Conservation (phyloP, 1,140 invertebrate species). For the Drosophila cardini region DNA sequence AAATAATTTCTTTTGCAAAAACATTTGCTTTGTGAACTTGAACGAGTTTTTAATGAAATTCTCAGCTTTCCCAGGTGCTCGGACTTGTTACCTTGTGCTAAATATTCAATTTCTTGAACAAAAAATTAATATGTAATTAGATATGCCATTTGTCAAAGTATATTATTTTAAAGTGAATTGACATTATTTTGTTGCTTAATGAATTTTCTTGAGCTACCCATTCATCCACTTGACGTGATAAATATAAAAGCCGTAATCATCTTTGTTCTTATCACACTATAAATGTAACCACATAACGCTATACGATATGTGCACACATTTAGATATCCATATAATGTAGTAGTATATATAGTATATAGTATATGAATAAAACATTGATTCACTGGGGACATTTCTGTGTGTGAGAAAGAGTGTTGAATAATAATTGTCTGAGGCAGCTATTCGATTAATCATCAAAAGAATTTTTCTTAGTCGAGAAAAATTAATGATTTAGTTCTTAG, state of each 20-base stretch:
- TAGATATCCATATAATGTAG: neutral
- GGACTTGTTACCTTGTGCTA: slow-evolving; percentile 17
- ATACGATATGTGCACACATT: slow-evolving; percentile 8
- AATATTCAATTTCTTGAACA: slow-evolving; percentile 32
- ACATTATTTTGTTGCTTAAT: slow-evolving; percentile 4
- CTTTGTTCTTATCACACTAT: slow-evolving; percentile 28
- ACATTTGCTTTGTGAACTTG: slow-evolving; percentile 20
- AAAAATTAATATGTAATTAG: neutral
- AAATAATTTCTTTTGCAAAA: neutral
- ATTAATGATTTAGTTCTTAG: slow-evolving; percentile 3
- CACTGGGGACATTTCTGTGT: slow-evolving; percentile 23
- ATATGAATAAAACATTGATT: slow-evolving; percentile 32
- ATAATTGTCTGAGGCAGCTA: slow-evolving; percentile 32
- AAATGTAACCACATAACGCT: slow-evolving; percentile 27
- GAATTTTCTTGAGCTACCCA: slow-evolving; percentile 16
- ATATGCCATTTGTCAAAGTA: slow-evolving; percentile 8
- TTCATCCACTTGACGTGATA: slow-evolving; percentile 35
- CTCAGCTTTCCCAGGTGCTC: neutral
- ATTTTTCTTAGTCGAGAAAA: neutral
- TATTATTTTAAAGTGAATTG: neutral
- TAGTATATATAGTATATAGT: slow-evolving; percentile 2
- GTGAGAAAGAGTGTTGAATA: slow-evolving; percentile 17
- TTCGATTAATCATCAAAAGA: slow-evolving; percentile 48
- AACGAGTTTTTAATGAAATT: slow-evolving; percentile 14
- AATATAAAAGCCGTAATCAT: slow-evolving; percentile 30